These are phyloP conservation scores for Prunella himalayana DNA, from an alignment of 2,113 vertebrate genomes.

Conservation along the genomic window DNA sequence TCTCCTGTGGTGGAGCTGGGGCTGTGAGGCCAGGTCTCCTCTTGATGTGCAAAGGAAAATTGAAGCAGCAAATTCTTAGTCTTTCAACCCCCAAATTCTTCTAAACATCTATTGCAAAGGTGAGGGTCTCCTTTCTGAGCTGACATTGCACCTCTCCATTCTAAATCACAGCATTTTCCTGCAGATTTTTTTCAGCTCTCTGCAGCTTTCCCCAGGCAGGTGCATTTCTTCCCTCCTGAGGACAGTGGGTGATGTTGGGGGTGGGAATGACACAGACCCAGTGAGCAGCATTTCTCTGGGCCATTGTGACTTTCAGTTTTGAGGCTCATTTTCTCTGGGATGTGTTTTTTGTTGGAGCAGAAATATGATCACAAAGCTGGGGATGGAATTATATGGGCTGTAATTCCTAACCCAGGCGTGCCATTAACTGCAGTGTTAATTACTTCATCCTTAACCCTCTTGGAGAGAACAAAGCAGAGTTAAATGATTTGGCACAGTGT, in stretches of 20 bases:
- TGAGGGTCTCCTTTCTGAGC: not conserved
- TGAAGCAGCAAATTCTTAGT: not conserved
- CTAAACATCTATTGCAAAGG: not conserved
- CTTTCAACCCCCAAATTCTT: not conserved
- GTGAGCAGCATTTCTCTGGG: not conserved
- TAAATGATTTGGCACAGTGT: not conserved
- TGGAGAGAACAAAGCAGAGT: not conserved
- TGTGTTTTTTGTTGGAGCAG: not conserved
- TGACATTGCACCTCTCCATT: fast-evolving
- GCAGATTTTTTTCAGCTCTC: not conserved
- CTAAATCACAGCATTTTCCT: not conserved
- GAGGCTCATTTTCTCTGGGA: not conserved
- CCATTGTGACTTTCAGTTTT: not conserved
- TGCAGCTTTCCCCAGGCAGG: not conserved
- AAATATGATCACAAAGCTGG: not conserved
- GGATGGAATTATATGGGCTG: not conserved
- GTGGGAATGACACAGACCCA: not conserved
- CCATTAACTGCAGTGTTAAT: not conserved
- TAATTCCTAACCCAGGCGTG: not conserved
- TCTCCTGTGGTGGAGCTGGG: not conserved
- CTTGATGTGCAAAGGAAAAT: not conserved
- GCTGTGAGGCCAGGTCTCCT: not conserved
- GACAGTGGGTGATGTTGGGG: not conserved
- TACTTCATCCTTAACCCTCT: not conserved
- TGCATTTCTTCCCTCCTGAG: not conserved